phyloP scores from a whole-genome alignment of 2,113 vertebrate species.

The Tonatia bakeri region DNA sequence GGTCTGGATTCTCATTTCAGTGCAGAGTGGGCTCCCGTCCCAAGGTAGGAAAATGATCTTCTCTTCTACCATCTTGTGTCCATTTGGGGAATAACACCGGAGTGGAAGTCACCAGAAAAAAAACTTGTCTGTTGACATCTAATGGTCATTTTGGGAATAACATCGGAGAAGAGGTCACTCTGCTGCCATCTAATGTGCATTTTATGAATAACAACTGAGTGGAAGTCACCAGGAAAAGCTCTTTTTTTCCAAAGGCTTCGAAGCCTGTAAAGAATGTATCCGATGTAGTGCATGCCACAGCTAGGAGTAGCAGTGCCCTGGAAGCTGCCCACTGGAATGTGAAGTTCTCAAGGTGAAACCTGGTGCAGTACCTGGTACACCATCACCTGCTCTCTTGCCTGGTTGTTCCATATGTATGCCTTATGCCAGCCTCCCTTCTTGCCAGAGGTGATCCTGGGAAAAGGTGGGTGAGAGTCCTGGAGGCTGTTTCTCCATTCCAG shows the following conservation, averaged over 20 bases:
- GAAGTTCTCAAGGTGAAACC: not conserved
- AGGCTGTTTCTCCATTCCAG: not conserved
- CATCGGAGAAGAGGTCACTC: not conserved
- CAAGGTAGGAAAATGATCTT: not conserved
- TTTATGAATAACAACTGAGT: not conserved
- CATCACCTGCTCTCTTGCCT: not conserved
- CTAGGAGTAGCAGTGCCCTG: not conserved
- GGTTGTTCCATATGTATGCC: not conserved
- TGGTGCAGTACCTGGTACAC: not conserved
- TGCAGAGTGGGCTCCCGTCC: not conserved
- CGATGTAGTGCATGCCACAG: not conserved
- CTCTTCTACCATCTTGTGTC: slow-evolving; percentile 56
- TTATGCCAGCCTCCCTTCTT: not conserved
- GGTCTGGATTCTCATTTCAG: not conserved
- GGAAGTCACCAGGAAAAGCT: not conserved
- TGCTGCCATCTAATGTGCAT: slow-evolving; percentile 48
- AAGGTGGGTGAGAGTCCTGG: not conserved
- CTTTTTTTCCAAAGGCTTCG: not conserved
- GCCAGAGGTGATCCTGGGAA: not conserved
- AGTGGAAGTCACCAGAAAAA: not conserved
- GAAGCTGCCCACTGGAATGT: not conserved
- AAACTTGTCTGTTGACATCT: not conserved
- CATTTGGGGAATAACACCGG: not conserved
- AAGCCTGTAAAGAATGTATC: not conserved
- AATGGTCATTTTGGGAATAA: not conserved